Evolutionary conservation across 2,113 vertebrate genomes (phyloP), one percentile per base, ranked within the genome.

Genomic region (Lophotis ruficrista): DNA sequence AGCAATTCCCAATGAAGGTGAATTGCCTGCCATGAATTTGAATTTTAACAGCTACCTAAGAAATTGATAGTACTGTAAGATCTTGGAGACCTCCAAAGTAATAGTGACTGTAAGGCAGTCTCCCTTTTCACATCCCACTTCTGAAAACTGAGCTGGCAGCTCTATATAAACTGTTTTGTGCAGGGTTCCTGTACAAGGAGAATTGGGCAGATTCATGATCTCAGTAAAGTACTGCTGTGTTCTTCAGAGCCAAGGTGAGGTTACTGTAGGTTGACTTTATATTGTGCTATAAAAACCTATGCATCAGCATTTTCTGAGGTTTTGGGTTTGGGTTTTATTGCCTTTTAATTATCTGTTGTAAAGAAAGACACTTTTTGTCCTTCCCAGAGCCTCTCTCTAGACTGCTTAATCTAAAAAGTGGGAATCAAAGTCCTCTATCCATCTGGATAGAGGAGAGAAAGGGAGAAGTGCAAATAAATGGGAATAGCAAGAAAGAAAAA

Each of bases 251-350:
- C 75, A 90, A 85, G 58, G 48, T 72, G 45, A 27, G 45, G n/a
- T 65, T 88, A n/a, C 45, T 2, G 1, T 7, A 10, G 20, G 10
- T 43, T 66, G 60, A 30, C 19, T 87, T 69, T 54, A n/a, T 53
- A 56, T 68, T 83, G 30, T 86, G 9, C 22, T 61, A 14, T 16
- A 81, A 83, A 83, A 80, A 25, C 7, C 16, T 28, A n/a, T 31
- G 30, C 10, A 24, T 83, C 56, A 48, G 37, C 51, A 25, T 64
- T 94, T 85, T 69, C 48, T 61, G 24, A 72, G 9, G 16, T 27
- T 69, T 86, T 5, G 12, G 1, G 3, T 14, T 47, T 23, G 23
- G 4, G 3, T 21, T 0, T 3, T 10, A 64, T 83, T 51, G 20
- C 4, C 1, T 4, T 64, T 76, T 71, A n/a, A 13, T 35, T 69